Conservation (phyloP, 1,140 invertebrate genomes). For the Heliothis subflexa region DNA sequence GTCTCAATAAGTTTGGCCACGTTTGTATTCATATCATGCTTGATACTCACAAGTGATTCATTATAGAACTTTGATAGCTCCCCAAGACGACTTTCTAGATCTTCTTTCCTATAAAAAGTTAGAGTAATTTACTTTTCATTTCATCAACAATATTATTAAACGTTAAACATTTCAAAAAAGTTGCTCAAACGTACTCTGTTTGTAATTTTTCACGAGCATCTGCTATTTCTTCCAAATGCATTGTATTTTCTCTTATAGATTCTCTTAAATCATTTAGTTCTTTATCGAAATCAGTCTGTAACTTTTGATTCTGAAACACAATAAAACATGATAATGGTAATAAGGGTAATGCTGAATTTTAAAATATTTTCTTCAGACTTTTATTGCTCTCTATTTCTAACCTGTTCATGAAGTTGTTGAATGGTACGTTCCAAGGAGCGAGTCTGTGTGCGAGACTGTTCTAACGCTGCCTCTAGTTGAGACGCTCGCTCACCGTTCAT, state of each 20-base stretch:
- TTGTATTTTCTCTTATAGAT: conserved; percentile 70
- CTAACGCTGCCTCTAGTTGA: conserved; percentile 67
- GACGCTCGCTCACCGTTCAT: conserved; percentile 59
- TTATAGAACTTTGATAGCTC: conserved; percentile 68
- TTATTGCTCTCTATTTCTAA: conserved; percentile 32
- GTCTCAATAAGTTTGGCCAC: conserved; percentile 66
- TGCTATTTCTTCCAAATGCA: conserved; percentile 74
- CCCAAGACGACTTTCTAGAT: conserved; percentile 67
- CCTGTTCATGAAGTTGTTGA: conserved; percentile 70
- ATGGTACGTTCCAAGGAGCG: conserved; percentile 65
- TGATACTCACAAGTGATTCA: conserved; percentile 66
- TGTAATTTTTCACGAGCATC: conserved; percentile 71
- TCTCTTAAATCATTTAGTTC: conserved; percentile 72
- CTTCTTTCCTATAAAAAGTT: conserved; percentile 67
- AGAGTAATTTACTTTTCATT: neutral
- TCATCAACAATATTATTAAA: too few relatives aligned
- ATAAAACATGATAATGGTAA: neutral
- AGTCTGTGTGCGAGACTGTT: conserved; percentile 62
- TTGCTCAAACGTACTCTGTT: conserved; percentile 65
- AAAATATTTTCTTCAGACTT: neutral
- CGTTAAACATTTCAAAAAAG: too few relatives aligned
- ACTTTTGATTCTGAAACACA: conserved; percentile 66
- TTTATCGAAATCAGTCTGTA: conserved; percentile 70
- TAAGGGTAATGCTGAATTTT: neutral
- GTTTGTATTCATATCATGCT: conserved; percentile 66